phyloP scores from a whole-genome alignment of 2,888 invertebrate genomes.

The Diarsia rubi region DNA sequence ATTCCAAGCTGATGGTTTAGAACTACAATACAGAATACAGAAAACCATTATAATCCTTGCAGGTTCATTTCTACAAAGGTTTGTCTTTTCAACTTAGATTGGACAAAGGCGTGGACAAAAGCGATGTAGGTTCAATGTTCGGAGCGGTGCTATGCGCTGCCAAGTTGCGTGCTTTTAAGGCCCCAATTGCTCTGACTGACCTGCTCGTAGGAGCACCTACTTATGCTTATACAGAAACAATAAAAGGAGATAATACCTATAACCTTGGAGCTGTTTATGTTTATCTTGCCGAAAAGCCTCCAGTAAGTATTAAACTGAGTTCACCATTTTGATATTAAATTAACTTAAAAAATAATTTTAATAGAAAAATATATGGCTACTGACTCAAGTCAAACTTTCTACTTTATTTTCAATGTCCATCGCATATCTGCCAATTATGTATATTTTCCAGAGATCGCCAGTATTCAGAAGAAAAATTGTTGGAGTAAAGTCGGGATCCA shows the following conservation, averaged over 20 bases:
- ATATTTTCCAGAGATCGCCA: conserved; percentile 47
- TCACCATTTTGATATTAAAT: neutral
- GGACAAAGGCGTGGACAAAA: neutral
- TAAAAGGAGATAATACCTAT: conserved; percentile 51
- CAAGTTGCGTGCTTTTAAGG: conserved; percentile 77
- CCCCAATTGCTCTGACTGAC: conserved; percentile 75
- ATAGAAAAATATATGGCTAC: no score
- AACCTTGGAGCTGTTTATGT: conserved; percentile 91
- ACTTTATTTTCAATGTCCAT: neutral
- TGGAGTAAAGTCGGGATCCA: conserved; percentile 44
- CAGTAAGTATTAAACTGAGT: conserved; percentile 42
- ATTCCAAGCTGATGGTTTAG: neutral
- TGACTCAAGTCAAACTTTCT: neutral
- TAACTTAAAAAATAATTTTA: no score
- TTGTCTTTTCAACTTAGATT: fast-evolving
- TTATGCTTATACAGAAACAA: conserved; percentile 60
- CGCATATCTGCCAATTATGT: neutral
- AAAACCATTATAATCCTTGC: neutral
- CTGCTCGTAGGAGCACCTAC: conserved; percentile 92
- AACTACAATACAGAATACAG: neutral
- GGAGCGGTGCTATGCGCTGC: conserved; percentile 89
- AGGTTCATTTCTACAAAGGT: conserved; percentile 35
- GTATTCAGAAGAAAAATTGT: conserved; percentile 50
- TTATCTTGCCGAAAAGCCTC: conserved; percentile 70
- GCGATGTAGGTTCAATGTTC: conserved; percentile 90